These are phyloP conservation scores for Arrhamphus sclerolepis DNA, from an alignment of 2,797 vertebrate species.

Conservation along the genomic window DNA sequence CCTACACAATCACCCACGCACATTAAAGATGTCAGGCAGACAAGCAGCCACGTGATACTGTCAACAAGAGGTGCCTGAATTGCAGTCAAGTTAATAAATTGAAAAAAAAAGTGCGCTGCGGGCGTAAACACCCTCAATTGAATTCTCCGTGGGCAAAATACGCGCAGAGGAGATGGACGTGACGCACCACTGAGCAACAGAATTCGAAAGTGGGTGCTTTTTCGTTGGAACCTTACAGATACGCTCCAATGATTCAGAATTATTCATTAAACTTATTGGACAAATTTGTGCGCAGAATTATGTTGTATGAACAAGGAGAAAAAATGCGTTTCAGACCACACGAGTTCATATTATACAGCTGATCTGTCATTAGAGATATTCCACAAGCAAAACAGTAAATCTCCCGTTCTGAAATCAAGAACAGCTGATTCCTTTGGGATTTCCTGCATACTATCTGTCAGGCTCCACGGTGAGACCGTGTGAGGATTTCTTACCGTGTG, in stretches of 20 bases:
- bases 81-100: constrained; percentile 43
- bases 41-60: constrained; percentile 2
- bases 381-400: too few species aligned
- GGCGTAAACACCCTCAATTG: constrained; percentile 20
- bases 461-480: neutral
- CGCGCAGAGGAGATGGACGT: constrained; percentile 5
- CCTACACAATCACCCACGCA: constrained; percentile 1
- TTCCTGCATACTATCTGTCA: neutral
- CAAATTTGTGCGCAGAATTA: too few species aligned
- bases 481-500: constrained; percentile 84
- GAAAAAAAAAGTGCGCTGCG: constrained; percentile 31
- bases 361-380: too few species aligned
- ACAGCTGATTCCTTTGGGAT: neutral
- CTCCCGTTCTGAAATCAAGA: too few species aligned
- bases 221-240: too few species aligned
- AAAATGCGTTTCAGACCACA: too few species aligned
- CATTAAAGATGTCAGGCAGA: neutral
- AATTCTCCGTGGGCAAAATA: constrained; percentile 34
- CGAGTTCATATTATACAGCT: too few species aligned
- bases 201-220: constrained; percentile 10
- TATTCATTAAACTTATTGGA: too few species aligned
- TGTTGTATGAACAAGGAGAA: too few species aligned
- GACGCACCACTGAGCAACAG: constrained; percentile 13
- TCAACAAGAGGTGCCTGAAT: constrained; percentile 29
- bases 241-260: too few species aligned